A percentile compares a stretch with the other conserved stretches of the same genome.
phyloP scores from a whole-genome alignment of 2,888 invertebrate genomes.

The Nezara viridula region DNA sequence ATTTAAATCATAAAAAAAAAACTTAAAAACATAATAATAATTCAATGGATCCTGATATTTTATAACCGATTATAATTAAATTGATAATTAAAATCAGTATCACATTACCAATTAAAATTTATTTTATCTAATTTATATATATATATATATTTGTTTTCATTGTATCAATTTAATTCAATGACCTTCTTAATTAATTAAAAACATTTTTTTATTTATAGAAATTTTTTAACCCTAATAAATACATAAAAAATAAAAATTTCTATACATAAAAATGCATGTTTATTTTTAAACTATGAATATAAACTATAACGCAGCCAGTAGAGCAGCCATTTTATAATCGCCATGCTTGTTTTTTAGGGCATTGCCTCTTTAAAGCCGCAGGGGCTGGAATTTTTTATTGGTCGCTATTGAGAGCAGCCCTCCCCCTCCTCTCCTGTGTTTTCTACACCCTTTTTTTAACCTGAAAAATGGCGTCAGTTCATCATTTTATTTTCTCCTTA shows the following conservation, averaged over 20 bases:
- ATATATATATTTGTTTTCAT: too few relatives aligned
- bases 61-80: too few relatives aligned
- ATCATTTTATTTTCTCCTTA: neutral
- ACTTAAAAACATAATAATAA: too few relatives aligned
- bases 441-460: neutral
- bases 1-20: too few relatives aligned
- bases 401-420: neutral
- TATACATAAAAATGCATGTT: too few relatives aligned
- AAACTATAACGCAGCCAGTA: neutral
- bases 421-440: neutral
- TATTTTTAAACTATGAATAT: neutral
- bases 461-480: neutral
- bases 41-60: too few relatives aligned
- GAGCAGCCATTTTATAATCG: neutral
- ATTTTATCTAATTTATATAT: too few relatives aligned
- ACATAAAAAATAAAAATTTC: neutral
- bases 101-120: too few relatives aligned
- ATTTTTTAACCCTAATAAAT: neutral
- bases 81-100: too few relatives aligned
- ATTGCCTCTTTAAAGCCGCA: neutral
- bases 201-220: too few relatives aligned
- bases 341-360: neutral
- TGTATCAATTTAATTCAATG: too few relatives aligned
- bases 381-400: conserved; percentile 37
- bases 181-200: too few relatives aligned